Base-by-base conservation (phyloP, 2,797 vertebrate species). In the Galaxias olidus region DNA sequence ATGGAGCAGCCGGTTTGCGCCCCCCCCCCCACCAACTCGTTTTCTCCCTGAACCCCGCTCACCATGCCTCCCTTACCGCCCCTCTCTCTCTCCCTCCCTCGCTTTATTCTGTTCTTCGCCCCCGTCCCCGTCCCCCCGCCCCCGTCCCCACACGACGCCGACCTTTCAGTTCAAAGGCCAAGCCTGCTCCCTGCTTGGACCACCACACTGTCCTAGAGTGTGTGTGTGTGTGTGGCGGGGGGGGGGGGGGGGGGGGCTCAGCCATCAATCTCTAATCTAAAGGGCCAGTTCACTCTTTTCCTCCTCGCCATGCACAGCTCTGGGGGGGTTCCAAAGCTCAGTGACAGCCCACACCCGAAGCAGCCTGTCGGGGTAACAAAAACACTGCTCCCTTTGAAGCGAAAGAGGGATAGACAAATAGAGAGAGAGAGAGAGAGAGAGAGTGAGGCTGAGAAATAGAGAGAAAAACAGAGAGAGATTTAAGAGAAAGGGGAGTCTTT, bases 11-110 rank as follows among this genome's bases (percentile, higher is more conserved):
- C 59, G 66, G 58, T n/a, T 30, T 61, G 65, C 72, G 73, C 72
- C 69, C 58, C 58, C 69, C 53, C 59, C 53, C 54, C 30, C 40
- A 59, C 65, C 72, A 83, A 82, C 84, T 67, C 84, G 86, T 74
- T 72, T 48, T 42, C n/a, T 58, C 15, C 10, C 30, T 44, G 6
- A 4, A 68, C 57, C 63, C 68, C 15, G n/a, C n/a, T n/a, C 41
- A 4, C 56, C 42, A 78, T 59, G 76, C 49, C 47, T 68, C 53
- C 2, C 83, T 61, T 70, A 73, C 65, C 70, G 61, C 64, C 73
- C 47, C 41, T 53, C 41, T 41, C 69, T 59, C 68, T 74, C 49
- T 66, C 59, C 53, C n/a, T n/a, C n/a, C n/a, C n/a, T n/a, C n/a
- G n/a, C n/a, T n/a, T n/a, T n/a, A n/a, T n/a, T n/a, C n/a, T n/a